A percentile compares a stretch with the other conserved stretches of the same genome.
phyloP scores from a whole-genome alignment of 2,797 vertebrate species.

The Silurus lanzhouensis region DNA sequence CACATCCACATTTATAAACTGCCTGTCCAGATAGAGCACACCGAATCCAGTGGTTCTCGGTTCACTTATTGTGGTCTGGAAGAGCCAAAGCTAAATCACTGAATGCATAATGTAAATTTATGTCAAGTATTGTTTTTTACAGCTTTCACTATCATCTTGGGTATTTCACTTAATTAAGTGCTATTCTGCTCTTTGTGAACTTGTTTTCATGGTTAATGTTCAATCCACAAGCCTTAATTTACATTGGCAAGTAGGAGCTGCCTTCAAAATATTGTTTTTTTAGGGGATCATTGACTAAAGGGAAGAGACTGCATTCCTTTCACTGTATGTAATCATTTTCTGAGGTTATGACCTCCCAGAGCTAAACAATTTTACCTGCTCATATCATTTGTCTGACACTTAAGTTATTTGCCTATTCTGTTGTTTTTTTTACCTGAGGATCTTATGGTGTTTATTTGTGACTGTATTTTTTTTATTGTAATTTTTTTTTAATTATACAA shows the following conservation, averaged over 20 bases:
- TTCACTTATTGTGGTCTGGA: slow-evolving; percentile 8
- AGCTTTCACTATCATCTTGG: slow-evolving; percentile 4
- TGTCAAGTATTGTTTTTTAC: slow-evolving; percentile 18
- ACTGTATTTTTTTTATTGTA: not conserved
- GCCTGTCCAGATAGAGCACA: slow-evolving; percentile 21
- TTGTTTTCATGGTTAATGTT: slow-evolving; percentile 76
- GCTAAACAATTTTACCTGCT: slow-evolving; percentile 26
- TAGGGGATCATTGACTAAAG: slow-evolving; percentile 67
- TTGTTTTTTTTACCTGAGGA: not conserved
- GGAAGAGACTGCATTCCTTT: slow-evolving; percentile 60
- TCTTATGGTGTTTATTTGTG: not conserved
- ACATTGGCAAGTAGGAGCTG: slow-evolving; percentile 68
- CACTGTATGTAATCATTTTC: slow-evolving; percentile 53
- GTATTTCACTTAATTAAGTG: slow-evolving; percentile 58
- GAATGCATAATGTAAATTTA: not conserved
- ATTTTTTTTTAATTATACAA: not conserved
- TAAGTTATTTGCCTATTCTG: too few relatives aligned
- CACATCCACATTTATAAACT: slow-evolving; percentile 61
- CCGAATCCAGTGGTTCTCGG: slow-evolving; percentile 25
- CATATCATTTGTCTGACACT: not conserved
- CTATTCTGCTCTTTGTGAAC: slow-evolving; percentile 76
- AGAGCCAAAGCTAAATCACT: not conserved
- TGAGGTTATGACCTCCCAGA: slow-evolving; percentile 46
- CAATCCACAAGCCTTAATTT: slow-evolving; percentile 73
- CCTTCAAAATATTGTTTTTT: slow-evolving; percentile 66